phyloP scores from a whole-genome alignment of 1,140 invertebrate species.

The Cardiocondyla obscurior region DNA sequence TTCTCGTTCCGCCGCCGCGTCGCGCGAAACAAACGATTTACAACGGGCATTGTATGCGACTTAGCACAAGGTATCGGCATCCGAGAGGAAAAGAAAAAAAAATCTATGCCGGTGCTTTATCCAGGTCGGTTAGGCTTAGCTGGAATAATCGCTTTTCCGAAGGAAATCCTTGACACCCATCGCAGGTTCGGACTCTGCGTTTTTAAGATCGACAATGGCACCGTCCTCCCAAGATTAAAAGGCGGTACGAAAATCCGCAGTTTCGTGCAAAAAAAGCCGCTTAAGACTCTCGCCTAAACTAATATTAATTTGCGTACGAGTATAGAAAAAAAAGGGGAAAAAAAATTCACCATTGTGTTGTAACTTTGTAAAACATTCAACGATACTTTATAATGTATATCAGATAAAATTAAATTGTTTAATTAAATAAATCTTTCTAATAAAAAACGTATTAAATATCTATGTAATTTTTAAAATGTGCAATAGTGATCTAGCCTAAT shows the following conservation, averaged over 20 bases:
- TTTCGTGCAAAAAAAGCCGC: conserved; percentile 56
- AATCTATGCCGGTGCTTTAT: conserved; percentile 12
- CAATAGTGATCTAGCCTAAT: too few species aligned
- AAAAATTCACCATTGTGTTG: conserved; percentile 32
- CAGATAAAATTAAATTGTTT: neutral
- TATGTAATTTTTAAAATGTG: neutral
- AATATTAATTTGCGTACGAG: neutral
- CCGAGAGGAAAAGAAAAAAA: neutral
- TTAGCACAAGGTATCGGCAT: neutral
- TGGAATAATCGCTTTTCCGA: conserved; percentile 34
- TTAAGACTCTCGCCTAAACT: conserved; percentile 23
- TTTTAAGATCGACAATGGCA: conserved; percentile 41
- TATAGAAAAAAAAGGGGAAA: neutral
- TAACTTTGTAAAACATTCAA: conserved; percentile 65
- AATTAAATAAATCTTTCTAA: neutral
- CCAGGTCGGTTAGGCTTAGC: conserved; percentile 17
- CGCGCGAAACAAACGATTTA: conserved; percentile 17
- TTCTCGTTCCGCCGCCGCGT: conserved; percentile 16
- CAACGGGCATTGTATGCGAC: neutral
- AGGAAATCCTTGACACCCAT: conserved; percentile 39
- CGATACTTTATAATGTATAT: neutral
- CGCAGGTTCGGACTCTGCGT: neutral
- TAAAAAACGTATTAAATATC: neutral
- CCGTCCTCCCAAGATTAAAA: conserved; percentile 25
- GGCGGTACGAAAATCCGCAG: conserved; percentile 60